Percentiles rank a stretch among this genome's conserved stretches.
Evolutionary conservation across 1,140 invertebrate genomes (phyloP).

Genomic region (Sipha flava): DNA sequence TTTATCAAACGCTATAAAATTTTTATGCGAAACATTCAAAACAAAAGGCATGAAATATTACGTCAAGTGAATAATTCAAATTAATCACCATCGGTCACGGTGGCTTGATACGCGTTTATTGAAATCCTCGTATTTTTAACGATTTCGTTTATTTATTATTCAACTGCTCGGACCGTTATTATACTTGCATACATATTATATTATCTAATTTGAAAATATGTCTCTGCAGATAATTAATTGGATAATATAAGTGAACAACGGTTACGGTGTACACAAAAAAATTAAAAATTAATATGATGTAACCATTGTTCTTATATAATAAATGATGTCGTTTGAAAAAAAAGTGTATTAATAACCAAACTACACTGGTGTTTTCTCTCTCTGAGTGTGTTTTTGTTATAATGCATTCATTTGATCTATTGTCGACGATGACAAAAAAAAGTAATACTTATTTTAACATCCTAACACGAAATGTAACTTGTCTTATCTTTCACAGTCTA

Average conservation of each 20-base stretch:
- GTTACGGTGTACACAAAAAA: background rate
- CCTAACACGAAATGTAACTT: background rate
- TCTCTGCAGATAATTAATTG: conserved; percentile 5
- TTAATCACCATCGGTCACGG: background rate
- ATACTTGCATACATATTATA: background rate
- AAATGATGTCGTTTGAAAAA: background rate
- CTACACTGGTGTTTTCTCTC: background rate
- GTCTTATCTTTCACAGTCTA: no score
- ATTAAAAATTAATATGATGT: background rate
- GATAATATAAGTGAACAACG: background rate
- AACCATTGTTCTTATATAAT: background rate
- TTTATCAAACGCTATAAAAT: background rate
- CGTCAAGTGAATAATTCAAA: background rate
- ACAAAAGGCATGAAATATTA: background rate
- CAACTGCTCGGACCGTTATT: background rate
- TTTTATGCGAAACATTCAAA: background rate
- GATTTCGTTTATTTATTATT: conserved; percentile 5
- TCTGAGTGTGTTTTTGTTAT: background rate
- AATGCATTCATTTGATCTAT: background rate
- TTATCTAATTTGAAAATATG: background rate
- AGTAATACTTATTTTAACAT: background rate
- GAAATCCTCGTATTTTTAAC: background rate
- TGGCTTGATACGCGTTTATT: background rate
- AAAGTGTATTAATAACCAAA: conserved; percentile 1
- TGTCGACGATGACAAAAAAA: background rate